Evolutionary conservation across 1,140 invertebrate genomes (phyloP), one percentile per base, ranked within the genome.

Genomic region (Lucilia cuprina): DNA sequence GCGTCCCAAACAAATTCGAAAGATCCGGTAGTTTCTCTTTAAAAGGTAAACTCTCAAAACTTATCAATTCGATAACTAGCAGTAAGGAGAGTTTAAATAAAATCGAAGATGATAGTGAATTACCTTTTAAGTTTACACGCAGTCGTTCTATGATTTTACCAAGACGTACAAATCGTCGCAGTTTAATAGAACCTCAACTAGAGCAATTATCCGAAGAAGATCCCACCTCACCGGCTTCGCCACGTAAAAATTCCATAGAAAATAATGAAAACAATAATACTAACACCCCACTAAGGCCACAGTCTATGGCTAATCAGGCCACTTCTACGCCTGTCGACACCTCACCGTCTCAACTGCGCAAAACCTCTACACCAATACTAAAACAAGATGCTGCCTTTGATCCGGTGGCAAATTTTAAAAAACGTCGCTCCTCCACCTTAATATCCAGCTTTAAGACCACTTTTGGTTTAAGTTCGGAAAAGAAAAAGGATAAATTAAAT

Each of bases 71-170:
- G 10, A 74, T 91, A 21, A 91, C 89, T 0, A 87, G 88, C 82
- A 91, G 90, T 85, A 91, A 87, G 80, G 88, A 89, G 30, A 89
- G 88, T 85, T 21, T 89, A 30, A 50, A 77, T 14, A 86, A 83
- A 10, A 85, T 85, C 47, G 88, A 89, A 19, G 86, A 85, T n/a
- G 82, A 88, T n/a, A 65, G 4, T 5, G 85, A 86, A n/a, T 84
- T 85, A 13, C 89, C 89, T 0, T 90, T 86, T 35, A 87, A 87
- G 8, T 91, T 91, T 19, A 89, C 87, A 14, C 88, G 90, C 0
- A 91, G 90, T 85, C 87, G 89, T 25, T 91, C 88, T 8, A 89
- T 91, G 88, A 91, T 91, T 30, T 82, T 89, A 82, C 84, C 91
- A 60, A 85, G 89, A 7, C 86, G 89, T 0, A 86, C 88, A 0